Evolutionary conservation across 2,888 invertebrate genomes (phyloP), one percentile per base, ranked within the genome.

Genomic region (Drosophila affinis): DNA sequence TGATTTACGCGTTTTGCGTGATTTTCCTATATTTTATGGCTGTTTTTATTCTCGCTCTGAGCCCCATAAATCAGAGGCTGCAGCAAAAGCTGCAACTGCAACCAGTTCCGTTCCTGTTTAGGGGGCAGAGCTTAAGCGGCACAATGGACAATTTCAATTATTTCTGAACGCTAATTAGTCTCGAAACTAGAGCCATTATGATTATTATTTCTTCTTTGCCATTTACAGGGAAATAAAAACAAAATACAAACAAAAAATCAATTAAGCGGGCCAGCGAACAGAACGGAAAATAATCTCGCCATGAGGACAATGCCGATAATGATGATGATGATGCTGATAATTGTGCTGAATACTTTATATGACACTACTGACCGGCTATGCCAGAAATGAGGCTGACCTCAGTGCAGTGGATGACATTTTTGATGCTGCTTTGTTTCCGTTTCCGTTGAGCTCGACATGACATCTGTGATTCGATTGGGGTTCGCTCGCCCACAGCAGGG

Each of bases 351-450:
- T 78, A 70, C 81, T 76, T 81, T 63, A 81, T 76, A 56, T 52
- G 72, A 62, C 72, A 73, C 61, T 58, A 55, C 65, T 57, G 72
- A 57, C 72, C 72, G 53, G 44, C 45, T 24, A 3, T 29, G n/a
- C 5, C 48, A 21, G 3, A 34, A 49, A 18, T 24, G 17, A 17
- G 57, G 46, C 17, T 49, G 70, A 55, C 71, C 71, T 46, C 72
- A 24, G 55, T 63, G 71, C 58, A 58, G 27, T 52, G 74, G 67
- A 61, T 44, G 77, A 55, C 70, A 78, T 78, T 75, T 76, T 65
- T 73, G 75, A 76, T 75, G 80, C 72, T 73, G 82, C 70, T 82
- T 82, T 82, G 82, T 82, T 85, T 82, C 82, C 82, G 81, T 78
- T 84, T 82, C 82, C 82, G 86, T 70, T 79, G 71, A 53, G 68